Evolutionary conservation across 2,797 vertebrate species (phyloP).

Genomic region (Arnoldichthys spilopterus): DNA sequence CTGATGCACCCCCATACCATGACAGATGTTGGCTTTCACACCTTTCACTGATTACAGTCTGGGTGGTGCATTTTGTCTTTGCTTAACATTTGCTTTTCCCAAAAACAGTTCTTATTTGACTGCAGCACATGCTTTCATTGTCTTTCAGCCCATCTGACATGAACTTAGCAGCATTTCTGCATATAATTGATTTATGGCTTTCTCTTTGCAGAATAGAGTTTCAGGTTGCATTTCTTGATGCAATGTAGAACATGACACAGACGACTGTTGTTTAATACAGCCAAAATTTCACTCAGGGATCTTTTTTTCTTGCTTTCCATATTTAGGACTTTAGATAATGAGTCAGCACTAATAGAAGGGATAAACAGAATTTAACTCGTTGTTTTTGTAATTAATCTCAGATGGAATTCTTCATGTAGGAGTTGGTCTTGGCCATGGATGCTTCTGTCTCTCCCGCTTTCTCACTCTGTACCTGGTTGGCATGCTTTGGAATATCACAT

Average conservation of each 20-base stretch:
- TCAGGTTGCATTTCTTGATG: too few species aligned
- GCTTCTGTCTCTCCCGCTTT: slow-evolving; percentile 32
- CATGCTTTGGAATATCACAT: slow-evolving; percentile 64
- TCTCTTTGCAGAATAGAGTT: too few species aligned
- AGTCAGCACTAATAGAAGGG: slow-evolving; percentile 48
- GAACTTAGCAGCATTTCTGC: too few species aligned
- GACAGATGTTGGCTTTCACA: too few species aligned
- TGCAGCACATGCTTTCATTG: too few species aligned
- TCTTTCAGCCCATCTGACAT: too few species aligned
- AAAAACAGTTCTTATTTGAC: too few species aligned
- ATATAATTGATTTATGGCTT: too few species aligned
- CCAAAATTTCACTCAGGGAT: slow-evolving; percentile 34
- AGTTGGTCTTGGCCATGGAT: slow-evolving; percentile 33
- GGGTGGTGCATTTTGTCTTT: too few species aligned
- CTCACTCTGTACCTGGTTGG: slow-evolving; percentile 60
- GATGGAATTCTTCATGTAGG: slow-evolving; percentile 26
- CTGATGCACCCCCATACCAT: too few species aligned
- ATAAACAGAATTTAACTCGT: slow-evolving; percentile 40
- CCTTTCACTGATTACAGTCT: too few species aligned
- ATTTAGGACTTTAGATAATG: slow-evolving; percentile 35
- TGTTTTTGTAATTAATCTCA: slow-evolving; percentile 46
- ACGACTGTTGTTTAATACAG: slow-evolving; percentile 18
- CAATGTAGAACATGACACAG: slow-evolving; percentile 2
- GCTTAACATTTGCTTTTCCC: too few species aligned
- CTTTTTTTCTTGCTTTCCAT: slow-evolving; percentile 31